phyloP scores from a whole-genome alignment of 1,140 invertebrate species.

The Latrodectus geometricus region DNA sequence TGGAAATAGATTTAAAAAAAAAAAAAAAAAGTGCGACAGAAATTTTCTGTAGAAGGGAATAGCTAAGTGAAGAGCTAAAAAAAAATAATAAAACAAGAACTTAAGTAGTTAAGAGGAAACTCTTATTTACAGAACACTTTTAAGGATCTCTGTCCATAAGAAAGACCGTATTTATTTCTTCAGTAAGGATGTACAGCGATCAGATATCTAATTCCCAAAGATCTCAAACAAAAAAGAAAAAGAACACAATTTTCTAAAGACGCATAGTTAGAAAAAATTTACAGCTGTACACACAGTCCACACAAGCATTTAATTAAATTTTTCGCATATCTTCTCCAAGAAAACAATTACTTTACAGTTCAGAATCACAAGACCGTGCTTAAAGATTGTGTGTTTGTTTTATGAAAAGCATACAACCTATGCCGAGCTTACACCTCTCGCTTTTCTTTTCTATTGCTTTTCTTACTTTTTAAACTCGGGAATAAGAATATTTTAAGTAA shows the following conservation, averaged over 20 bases:
- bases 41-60: constrained; percentile 1
- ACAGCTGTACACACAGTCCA: neutral
- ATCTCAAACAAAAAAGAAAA: neutral
- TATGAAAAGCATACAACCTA: constrained; percentile 17
- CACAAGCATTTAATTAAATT: constrained; percentile 46
- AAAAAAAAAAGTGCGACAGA: constrained; percentile 6
- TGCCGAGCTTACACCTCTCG: neutral
- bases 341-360: constrained; percentile 33
- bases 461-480: neutral
- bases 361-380: neutral
- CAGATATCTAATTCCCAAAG: constrained; percentile 37
- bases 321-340: constrained; percentile 1
- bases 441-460: constrained; percentile 7
- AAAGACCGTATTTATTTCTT: constrained; percentile 28
- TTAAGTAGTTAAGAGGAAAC: constrained; percentile 33
- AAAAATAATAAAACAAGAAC: constrained; percentile 18
- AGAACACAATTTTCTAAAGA: constrained; percentile 27
- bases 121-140: constrained; percentile 35
- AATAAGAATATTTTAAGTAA: neutral
- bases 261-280: neutral
- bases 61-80: neutral
- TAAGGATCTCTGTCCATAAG: constrained; percentile 32
- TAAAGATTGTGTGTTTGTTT: constrained; percentile 38
- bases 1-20: constrained; percentile 11
- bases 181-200: neutral